Percentiles rank a stretch among this genome's conserved stretches.
Conservation (phyloP, 2,113 vertebrate genomes). For the Mus spicilegus region DNA sequence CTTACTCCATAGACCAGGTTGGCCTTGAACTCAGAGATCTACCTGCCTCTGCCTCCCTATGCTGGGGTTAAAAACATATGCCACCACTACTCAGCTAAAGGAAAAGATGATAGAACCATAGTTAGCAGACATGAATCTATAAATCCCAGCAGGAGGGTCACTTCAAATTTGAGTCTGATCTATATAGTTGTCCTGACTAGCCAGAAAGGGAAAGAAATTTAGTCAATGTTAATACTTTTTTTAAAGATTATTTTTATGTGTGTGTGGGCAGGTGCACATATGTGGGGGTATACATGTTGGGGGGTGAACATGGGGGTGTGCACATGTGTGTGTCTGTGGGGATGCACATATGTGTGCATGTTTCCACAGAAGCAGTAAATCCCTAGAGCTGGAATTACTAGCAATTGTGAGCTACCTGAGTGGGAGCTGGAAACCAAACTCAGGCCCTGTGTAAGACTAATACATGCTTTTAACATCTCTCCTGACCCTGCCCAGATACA, state of each 20-base stretch:
- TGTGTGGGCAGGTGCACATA: background rate
- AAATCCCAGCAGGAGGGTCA: background rate
- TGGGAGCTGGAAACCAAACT: background rate
- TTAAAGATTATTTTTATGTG: background rate
- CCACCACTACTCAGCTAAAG: background rate
- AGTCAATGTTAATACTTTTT: background rate
- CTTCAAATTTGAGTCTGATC: background rate
- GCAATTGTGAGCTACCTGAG: background rate
- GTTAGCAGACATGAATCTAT: background rate
- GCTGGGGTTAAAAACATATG: fast-evolving
- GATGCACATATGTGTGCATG: background rate
- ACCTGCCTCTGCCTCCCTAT: background rate
- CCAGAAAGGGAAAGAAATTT: background rate
- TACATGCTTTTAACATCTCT: background rate
- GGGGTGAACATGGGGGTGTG: no score
- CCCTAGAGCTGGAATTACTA: background rate
- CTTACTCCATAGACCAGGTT: background rate
- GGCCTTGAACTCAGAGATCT: background rate
- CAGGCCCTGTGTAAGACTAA: background rate
- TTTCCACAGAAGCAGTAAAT: background rate
- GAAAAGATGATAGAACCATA: background rate
- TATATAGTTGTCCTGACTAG: background rate
- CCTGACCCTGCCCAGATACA: background rate
- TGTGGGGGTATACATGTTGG: background rate
- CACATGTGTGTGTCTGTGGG: background rate